These are phyloP conservation scores for Stenolophus ochropezus DNA, from an alignment of 2,888 invertebrate genomes.

Conservation along the genomic window DNA sequence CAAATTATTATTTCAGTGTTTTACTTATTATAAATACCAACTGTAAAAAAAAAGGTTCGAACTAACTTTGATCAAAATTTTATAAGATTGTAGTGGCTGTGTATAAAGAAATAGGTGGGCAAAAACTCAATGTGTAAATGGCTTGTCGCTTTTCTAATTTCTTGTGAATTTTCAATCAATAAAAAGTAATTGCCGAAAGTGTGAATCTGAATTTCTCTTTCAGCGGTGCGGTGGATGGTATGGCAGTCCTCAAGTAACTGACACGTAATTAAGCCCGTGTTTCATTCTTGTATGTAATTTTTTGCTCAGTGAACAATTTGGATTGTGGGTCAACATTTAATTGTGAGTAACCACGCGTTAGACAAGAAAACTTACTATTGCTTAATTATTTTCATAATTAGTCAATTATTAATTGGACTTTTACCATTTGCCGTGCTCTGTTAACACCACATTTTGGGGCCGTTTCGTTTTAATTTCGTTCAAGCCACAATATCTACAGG, in stretches of 20 bases:
- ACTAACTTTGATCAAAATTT: too few species aligned
- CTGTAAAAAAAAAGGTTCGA: too few species aligned
- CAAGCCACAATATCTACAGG: too few species aligned
- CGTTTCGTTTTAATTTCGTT: too few species aligned
- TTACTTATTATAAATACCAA: too few species aligned
- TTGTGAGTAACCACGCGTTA: constrained; percentile 49
- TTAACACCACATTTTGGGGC: too few species aligned
- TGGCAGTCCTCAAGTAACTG: not conserved
- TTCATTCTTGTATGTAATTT: constrained; percentile 38
- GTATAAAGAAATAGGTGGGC: not conserved
- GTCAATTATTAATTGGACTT: not conserved
- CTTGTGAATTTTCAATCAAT: not conserved
- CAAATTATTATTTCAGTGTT: too few species aligned
- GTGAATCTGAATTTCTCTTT: not conserved
- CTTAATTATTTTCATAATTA: not conserved
- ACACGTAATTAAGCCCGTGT: constrained; percentile 34
- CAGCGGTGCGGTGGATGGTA: not conserved
- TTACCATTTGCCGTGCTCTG: not conserved
- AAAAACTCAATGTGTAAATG: not conserved
- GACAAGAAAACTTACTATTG: not conserved
- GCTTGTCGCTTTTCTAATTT: not conserved
- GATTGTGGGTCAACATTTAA: constrained; percentile 51
- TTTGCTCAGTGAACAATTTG: constrained; percentile 53
- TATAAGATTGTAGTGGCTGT: too few species aligned
- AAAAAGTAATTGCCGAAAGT: not conserved